Evolutionary conservation across 23 tunicate species (phyloP), one percentile per base, ranked within the genome.

Genomic region (Trididemnum clinides): DNA sequence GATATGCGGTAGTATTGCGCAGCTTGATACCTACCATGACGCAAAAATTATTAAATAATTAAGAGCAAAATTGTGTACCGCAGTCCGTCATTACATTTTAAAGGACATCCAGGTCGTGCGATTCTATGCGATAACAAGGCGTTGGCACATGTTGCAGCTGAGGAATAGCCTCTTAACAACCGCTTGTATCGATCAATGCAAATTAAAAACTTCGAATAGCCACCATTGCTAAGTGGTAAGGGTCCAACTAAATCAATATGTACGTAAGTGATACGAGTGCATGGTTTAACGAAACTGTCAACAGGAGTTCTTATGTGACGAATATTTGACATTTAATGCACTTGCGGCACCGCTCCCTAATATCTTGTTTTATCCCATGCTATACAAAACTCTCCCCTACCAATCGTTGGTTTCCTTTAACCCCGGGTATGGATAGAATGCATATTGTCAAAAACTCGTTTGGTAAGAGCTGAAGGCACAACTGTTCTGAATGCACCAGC

Each of bases 191-290:
- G 73, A 29, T 15, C 30, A 3, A 15, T 15, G 33, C 31, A 65
- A 3, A 33, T 65, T 3, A 65, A 65, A 1, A 44, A 44, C 10
- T 44, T 7, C 54, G 54, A 44, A 44, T 15, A 44, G 54, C 54
- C n/a, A 30, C 84, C 84, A 10, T 80, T 64, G 30, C 44, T 49
- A 5, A 20, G 20, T 10, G 84, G 71, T 31, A 80, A 57, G 10
- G 84, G 84, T 20, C 84, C 84, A 30, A 57, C 70, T 30, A 80
- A 27, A 57, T 80, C 84, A 19, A 80, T 34, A 33, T 54, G n/a
- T 18, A 44, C 28, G 28, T 44, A 31, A 25, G 64, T 25, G 33
- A 80, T 57, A 27, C 81, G 23, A 34, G 62, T 2, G 5, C 27
- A 10, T 25, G 84, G 84, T 57, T 25, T 71, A 29, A 34, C 25